These are phyloP conservation scores for Mycteria americana DNA, from an alignment of 2,797 vertebrate species.

Conservation along the genomic window DNA sequence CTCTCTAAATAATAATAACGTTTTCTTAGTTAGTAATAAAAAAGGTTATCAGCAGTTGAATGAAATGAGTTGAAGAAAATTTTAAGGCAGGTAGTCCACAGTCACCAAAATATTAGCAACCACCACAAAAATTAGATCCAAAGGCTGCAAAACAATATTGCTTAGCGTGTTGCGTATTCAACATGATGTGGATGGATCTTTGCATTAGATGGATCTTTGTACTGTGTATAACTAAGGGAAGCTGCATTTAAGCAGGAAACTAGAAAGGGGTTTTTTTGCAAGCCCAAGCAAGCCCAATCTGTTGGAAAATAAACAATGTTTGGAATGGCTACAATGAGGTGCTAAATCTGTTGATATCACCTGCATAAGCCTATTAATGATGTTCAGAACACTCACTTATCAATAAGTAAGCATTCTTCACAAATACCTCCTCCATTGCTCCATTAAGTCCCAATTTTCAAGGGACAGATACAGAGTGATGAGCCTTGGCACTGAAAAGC, in stretches of 20 bases:
- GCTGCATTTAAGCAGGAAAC: not conserved
- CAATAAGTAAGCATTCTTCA: not conserved
- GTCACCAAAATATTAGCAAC: not conserved
- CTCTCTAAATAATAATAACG: not conserved
- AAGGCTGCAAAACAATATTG: not conserved
- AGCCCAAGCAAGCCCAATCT: not conserved
- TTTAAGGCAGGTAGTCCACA: not conserved
- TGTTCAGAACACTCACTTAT: not conserved
- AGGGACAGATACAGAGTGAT: not conserved
- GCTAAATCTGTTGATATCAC: not conserved
- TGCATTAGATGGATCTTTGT: not conserved
- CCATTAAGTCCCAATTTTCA: not conserved
- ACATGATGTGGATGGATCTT: not conserved
- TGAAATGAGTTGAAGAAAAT: not conserved
- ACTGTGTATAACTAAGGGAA: not conserved
- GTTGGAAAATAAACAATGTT: not conserved
- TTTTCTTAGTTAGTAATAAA: not conserved
- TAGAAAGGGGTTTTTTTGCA: not conserved
- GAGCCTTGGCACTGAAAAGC: not conserved
- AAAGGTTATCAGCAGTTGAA: not conserved
- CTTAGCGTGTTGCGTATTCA: not conserved
- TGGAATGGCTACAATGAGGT: not conserved
- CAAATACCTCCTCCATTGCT: not conserved
- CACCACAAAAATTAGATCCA: not conserved
- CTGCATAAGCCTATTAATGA: not conserved